phyloP scores from a whole-genome alignment of 2,797 vertebrate species.

The Salmo trutta region DNA sequence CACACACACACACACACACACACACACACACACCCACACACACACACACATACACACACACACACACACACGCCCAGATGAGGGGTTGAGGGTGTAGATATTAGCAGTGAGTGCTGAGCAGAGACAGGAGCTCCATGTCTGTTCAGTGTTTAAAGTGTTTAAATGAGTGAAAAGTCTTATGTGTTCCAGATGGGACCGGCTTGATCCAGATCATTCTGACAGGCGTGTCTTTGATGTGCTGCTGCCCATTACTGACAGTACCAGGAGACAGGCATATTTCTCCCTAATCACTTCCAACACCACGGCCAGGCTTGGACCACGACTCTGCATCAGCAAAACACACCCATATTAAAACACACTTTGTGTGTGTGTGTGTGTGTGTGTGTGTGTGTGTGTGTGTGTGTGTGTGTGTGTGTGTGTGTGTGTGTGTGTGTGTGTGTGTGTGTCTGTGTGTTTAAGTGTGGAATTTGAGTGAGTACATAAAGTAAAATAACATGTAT shows the following conservation, averaged over 20 bases:
- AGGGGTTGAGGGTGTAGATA: constrained; percentile 60
- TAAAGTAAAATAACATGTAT: constrained; percentile 15
- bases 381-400: not conserved
- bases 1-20: constrained; percentile 15
- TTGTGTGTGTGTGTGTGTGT: not conserved
- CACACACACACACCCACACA: not conserved
- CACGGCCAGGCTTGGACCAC: constrained; percentile 46
- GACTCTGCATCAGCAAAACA: constrained; percentile 14
- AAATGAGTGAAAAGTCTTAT: constrained; percentile 83
- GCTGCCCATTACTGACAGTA: constrained; percentile 81
- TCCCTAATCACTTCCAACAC: constrained; percentile 78
- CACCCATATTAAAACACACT: not conserved
- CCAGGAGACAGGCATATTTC: constrained; percentile 73
- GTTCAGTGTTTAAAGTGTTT: constrained; percentile 77
- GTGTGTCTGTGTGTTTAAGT: not conserved
- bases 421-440: not conserved
- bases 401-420: constrained; percentile 1
- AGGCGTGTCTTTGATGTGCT: constrained; percentile 82
- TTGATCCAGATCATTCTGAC: constrained; percentile 81
- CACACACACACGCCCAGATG: constrained; percentile 26
- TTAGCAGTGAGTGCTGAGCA: constrained; percentile 68
- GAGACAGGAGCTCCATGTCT: constrained; percentile 74
- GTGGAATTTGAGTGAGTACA: constrained; percentile 21
- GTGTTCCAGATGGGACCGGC: constrained; percentile 80
- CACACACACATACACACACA: constrained; percentile 15